Evolutionary conservation across 2,888 invertebrate genomes (phyloP).

Genomic region (Scaptodrosophila latifasciaeformis): DNA sequence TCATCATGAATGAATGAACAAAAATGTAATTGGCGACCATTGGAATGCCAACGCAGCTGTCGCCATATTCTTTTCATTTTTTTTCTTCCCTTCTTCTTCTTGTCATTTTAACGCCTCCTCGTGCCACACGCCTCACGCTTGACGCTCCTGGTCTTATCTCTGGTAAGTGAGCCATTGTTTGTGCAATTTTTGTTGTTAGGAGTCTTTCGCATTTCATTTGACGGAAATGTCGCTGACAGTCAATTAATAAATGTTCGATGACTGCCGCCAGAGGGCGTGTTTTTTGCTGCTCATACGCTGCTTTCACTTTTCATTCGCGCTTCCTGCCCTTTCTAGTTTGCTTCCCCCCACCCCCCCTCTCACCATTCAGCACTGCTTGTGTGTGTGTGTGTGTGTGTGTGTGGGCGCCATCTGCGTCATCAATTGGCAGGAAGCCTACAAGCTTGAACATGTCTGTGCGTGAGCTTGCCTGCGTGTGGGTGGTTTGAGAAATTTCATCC

Average conservation of each 20-base stretch:
- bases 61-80: conserved; percentile 18
- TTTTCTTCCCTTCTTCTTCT: neutral
- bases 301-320: neutral
- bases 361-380: no score
- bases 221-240: conserved; percentile 50
- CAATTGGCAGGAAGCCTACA: neutral
- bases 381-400: conserved; percentile 4
- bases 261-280: conserved; percentile 33
- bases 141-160: no score
- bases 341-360: neutral
- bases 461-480: neutral
- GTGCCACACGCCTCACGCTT: no score
- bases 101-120: neutral
- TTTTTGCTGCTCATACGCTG: conserved; percentile 8
- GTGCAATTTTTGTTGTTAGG: conserved; percentile 1
- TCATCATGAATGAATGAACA: conserved; percentile 13
- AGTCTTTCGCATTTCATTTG: conserved; percentile 6
- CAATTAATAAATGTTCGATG: conserved; percentile 55
- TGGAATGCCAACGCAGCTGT: conserved; percentile 33
- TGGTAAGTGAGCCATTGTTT: no score
- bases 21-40: conserved; percentile 27
- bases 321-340: conserved; percentile 16
- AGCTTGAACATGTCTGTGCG: neutral
- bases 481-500: neutral
- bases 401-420: conserved; percentile 32